Conservation (phyloP, 2,797 vertebrate genomes). For the Lepus townsendii region DNA sequence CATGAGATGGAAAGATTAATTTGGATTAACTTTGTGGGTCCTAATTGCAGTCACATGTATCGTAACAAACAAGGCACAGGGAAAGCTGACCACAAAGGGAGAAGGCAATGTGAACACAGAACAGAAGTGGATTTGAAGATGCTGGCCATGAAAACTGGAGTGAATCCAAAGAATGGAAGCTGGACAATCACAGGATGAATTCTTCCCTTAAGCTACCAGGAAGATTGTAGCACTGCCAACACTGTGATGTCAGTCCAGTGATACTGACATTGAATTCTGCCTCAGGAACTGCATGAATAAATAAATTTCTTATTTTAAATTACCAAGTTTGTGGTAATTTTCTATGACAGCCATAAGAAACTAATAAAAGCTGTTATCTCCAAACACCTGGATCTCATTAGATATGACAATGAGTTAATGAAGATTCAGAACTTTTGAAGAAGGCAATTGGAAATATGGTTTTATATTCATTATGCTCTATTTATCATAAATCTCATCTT, state of each 20-base stretch:
- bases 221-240: background rate
- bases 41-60: background rate
- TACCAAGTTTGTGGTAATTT: background rate
- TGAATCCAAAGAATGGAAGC: background rate
- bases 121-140: background rate
- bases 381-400: background rate
- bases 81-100: background rate
- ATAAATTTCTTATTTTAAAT: background rate
- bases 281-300: background rate
- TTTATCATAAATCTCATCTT: background rate
- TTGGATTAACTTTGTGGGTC: background rate
- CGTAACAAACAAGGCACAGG: background rate
- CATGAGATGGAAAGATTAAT: background rate
- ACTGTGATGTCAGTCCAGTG: background rate
- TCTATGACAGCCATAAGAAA: background rate
- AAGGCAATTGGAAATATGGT: background rate
- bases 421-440: background rate
- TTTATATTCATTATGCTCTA: background rate
- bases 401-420: background rate
- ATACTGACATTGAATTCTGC: background rate
- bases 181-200: background rate
- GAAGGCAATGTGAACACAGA: background rate
- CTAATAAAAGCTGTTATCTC: background rate
- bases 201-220: background rate
- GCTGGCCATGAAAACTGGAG: background rate